Percentiles rank a stretch among this genome's conserved stretches.
Evolutionary conservation across 2,113 vertebrate genomes (phyloP).

Genomic region (Bubo bubo): DNA sequence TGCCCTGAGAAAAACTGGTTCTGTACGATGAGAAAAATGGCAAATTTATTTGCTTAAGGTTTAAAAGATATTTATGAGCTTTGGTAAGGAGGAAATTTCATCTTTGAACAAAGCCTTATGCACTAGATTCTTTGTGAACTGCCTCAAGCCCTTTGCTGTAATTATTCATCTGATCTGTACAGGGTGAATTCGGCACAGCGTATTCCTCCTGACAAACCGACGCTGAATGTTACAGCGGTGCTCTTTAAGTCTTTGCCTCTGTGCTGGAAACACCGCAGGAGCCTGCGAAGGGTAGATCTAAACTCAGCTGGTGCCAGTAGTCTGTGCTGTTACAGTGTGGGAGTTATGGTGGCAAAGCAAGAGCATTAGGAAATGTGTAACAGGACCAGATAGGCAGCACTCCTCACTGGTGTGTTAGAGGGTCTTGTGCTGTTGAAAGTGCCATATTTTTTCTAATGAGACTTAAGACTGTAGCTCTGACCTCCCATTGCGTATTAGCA

Average conservation of each 20-base stretch:
- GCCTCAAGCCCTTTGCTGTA: not conserved
- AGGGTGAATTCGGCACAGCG: not conserved
- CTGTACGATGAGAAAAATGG: not conserved
- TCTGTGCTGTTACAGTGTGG: not conserved
- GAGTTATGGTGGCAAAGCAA: not conserved
- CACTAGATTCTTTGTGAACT: conserved; percentile 11
- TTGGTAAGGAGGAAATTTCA: conserved; percentile 63
- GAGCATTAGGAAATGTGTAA: not conserved
- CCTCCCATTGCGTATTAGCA: not conserved
- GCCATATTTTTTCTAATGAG: not conserved
- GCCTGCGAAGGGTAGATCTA: not conserved
- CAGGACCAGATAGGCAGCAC: not conserved
- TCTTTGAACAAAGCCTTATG: conserved; percentile 42
- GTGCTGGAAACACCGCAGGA: not conserved
- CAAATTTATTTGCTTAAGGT: conserved; percentile 67
- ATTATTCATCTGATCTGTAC: not conserved
- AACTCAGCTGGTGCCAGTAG: not conserved
- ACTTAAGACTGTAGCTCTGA: not conserved
- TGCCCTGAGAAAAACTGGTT: conserved; percentile 4
- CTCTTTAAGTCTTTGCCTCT: not conserved
- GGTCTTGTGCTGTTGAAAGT: not conserved
- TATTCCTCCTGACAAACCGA: not conserved
- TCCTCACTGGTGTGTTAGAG: not conserved
- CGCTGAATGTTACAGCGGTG: not conserved
- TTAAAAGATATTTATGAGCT: conserved; percentile 68